These are phyloP conservation scores for Chloroceryle aenea DNA, from an alignment of 2,113 vertebrate genomes.

Conservation along the genomic window DNA sequence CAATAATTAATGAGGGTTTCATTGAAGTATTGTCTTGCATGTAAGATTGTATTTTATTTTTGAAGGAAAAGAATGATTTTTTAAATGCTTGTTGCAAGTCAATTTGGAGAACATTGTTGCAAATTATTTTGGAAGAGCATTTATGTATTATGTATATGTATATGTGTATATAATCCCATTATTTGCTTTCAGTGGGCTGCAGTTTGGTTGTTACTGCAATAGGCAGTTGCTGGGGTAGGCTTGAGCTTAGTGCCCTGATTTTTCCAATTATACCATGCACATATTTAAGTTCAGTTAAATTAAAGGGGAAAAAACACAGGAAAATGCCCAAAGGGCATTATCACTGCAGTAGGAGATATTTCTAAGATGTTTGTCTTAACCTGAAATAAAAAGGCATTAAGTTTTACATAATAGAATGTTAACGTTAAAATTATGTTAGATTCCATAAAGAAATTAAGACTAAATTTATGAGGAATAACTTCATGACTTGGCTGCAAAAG, in stretches of 20 bases:
- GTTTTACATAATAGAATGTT: not conserved
- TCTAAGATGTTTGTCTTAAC: not conserved
- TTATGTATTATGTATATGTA: not conserved
- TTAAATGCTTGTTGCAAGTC: not conserved
- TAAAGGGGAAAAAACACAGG: not conserved
- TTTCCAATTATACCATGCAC: not conserved
- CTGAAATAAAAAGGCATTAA: not conserved
- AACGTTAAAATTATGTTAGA: not conserved
- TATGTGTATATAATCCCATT: not conserved
- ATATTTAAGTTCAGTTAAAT: not conserved
- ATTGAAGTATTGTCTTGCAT: not conserved
- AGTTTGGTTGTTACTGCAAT: not conserved
- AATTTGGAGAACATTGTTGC: not conserved
- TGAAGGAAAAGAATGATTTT: not conserved
- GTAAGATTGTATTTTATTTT: not conserved
- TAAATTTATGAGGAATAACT: not conserved
- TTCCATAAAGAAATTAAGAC: not conserved
- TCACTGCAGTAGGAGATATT: not conserved
- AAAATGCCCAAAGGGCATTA: not conserved
- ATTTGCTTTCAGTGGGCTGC: not conserved
- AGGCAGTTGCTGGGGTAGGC: not conserved
- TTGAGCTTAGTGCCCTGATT: not conserved
- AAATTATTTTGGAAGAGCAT: not conserved
- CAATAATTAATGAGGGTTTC: fast-evolving
- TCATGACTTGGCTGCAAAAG: not conserved